Evolutionary conservation across 2,797 vertebrate genomes (phyloP), one percentile per base, ranked within the genome.

Genomic region (Gastrophryne carolinensis): DNA sequence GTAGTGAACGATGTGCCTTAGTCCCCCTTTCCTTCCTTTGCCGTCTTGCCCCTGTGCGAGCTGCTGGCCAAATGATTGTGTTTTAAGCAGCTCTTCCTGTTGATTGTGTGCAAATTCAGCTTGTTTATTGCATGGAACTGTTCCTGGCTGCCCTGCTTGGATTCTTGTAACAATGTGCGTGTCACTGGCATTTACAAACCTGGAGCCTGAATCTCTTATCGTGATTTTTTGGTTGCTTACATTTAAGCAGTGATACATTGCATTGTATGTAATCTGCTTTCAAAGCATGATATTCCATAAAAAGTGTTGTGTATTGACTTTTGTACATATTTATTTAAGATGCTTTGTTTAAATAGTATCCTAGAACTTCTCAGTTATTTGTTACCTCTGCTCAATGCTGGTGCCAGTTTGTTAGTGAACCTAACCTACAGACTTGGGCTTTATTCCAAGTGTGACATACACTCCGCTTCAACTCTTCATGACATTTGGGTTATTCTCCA

Each of bases 121-220:
- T 86, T 88, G 85, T 88, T 89, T 87, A 86, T 87, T 86, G 83
- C 83, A 39, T 41, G 81, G 63, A 80, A 82, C 85, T 83, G 75
- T 87, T 87, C 84, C 81, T 83, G 79, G 41, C 80, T 84, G 77
- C 82, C 79, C 17, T 84, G 35, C 30, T 69, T 81, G 79, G 81
- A 64, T 58, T 17, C 60, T 29, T 26, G 58, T 49, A 49, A 63
- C 60, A 56, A 41, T 56, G 19, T 8, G 11, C 52, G 56, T 30
- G 66, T 69, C 57, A 41, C 29, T 23, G 39, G 26, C 39, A 39
- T 47, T 13, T 5, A 21, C 15, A 77, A 64, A 57, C 57, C 37
- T 54, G 49, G 32, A 54, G 23, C 47, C 24, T 24, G 29, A 13
- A 30, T 50, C 41, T 65, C 39, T 67, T 75, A 67, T 75, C 37